Base-by-base conservation (phyloP, 1,140 invertebrate species). In the Cydia strobilella region DNA sequence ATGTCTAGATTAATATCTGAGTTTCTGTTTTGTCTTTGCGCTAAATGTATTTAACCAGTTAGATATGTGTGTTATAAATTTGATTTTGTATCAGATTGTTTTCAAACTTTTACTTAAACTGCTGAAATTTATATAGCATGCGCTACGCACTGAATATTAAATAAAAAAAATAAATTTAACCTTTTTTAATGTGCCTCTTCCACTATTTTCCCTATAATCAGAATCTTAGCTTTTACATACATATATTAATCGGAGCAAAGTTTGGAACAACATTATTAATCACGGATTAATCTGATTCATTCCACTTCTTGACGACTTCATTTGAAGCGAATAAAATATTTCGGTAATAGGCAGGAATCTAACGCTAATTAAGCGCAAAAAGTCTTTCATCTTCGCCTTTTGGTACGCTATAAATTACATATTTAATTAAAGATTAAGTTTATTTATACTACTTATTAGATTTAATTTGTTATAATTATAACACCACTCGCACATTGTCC, bases 1-100 rank as follows among this genome's bases (percentile, higher is more conserved):
- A 35, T 20, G 31, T 39, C 31, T 69, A 39, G 65, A 69, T 69
- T 69, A 39, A 18, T 69, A 39, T 69, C 65, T 6, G 15, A 18
- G 31, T 69, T 39, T 31, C 25, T 66, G 27, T 20, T 39, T 18
- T 23, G 54, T 59, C 5, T 23, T 51, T 51, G 42, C 42, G 42
- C 42, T 45, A 7, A 51, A n/a, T 51, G 48, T 51, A n/a, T n/a
- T 51, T 51, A 51, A 51, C 48, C 42, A 3, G 42, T 45, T 15
- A 45, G 42, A 15, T 45, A 45, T 12, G 12, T 45, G 3, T 45
- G 10, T 45, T 45, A 45, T 45, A 2, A 45, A 45, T 45, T 12
- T 45, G 42, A 45, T 45, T 45, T 45, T 12, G 1, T 9, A 39
- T 39, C 35, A 9, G 9, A 39, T 9, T 39, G 1, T 39, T 39